Evolutionary conservation across 2,888 invertebrate genomes (phyloP), one percentile per base, ranked within the genome.

Genomic region (Apoda limacodes): DNA sequence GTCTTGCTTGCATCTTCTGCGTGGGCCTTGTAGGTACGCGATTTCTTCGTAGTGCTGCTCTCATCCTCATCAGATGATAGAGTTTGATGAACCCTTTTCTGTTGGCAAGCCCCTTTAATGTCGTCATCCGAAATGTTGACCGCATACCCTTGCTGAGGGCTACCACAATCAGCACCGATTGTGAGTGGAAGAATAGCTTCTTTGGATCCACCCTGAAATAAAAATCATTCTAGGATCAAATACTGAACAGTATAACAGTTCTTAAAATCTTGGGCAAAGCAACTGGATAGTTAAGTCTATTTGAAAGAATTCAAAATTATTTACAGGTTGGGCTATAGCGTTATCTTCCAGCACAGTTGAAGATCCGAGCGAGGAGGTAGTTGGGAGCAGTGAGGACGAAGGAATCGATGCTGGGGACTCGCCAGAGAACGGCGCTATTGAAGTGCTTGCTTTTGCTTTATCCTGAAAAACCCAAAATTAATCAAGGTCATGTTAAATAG

Each of bases 151-250:
- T n/a, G n/a, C n/a, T n/a, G n/a, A n/a, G n/a, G n/a, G n/a, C n/a
- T n/a, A n/a, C n/a, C n/a, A n/a, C n/a, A n/a, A n/a, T n/a, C n/a
- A n/a, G n/a, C n/a, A n/a, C n/a, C n/a, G n/a, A n/a, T n/a, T n/a
- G n/a, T n/a, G n/a, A n/a, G n/a, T n/a, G n/a, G n/a, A n/a, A n/a
- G n/a, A n/a, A n/a, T n/a, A n/a, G n/a, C n/a, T n/a, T n/a, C n/a
- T n/a, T n/a, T n/a, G n/a, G n/a, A n/a, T n/a, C n/a, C n/a, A n/a
- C n/a, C n/a, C n/a, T n/a, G n/a, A n/a, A 31, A 31, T 25, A 21
- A 31, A 31, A 31, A 30, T 30, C 30, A 30, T 30, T 23, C 22
- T 30, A 30, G 22, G 22, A 30, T 23, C 22, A 21, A 28, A 28
- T 21, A 28, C 28, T 26, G 26, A 26, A 26, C 26, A 26, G 26